Percentiles rank a stretch among this genome's conserved stretches.
phyloP scores from a whole-genome alignment of 2,797 vertebrate species.

The Lepus oiostolus region DNA sequence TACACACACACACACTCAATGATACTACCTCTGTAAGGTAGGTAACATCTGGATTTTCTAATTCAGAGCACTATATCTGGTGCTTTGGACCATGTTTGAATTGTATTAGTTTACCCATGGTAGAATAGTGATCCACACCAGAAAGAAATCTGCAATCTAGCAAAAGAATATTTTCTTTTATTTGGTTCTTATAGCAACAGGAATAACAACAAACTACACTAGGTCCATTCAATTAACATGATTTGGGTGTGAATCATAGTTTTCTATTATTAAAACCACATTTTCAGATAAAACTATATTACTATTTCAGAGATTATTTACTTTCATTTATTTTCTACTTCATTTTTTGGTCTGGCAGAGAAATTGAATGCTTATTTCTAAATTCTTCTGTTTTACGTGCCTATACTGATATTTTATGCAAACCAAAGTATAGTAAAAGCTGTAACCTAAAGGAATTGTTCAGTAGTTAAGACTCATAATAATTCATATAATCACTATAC shows the following conservation, averaged over 20 bases:
- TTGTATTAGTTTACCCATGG: background rate
- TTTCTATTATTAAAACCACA: slow-evolving; percentile 23
- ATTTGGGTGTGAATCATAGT: background rate
- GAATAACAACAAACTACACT: background rate
- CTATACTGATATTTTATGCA: background rate
- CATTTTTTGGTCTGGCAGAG: background rate
- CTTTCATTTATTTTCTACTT: slow-evolving; percentile 28
- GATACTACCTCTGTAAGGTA: background rate
- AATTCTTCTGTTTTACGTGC: slow-evolving; percentile 11
- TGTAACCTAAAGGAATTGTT: slow-evolving; percentile 21
- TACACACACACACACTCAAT: background rate
- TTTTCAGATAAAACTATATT: slow-evolving; percentile 31
- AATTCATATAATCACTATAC: slow-evolving; percentile 42
- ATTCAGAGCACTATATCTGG: slow-evolving; percentile 3
- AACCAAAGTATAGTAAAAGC: slow-evolving; percentile 24
- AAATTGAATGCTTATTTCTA: slow-evolving; percentile 13
- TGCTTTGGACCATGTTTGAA: background rate
- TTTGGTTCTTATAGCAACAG: background rate
- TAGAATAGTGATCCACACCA: background rate
- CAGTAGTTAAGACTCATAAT: background rate
- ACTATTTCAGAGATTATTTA: slow-evolving; percentile 1
- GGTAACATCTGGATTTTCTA: background rate
- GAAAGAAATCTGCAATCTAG: background rate
- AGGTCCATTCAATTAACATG: background rate
- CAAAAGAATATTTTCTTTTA: background rate